Evolutionary conservation across 2,888 invertebrate genomes (phyloP).

Genomic region (Nymphalis urticae): DNA sequence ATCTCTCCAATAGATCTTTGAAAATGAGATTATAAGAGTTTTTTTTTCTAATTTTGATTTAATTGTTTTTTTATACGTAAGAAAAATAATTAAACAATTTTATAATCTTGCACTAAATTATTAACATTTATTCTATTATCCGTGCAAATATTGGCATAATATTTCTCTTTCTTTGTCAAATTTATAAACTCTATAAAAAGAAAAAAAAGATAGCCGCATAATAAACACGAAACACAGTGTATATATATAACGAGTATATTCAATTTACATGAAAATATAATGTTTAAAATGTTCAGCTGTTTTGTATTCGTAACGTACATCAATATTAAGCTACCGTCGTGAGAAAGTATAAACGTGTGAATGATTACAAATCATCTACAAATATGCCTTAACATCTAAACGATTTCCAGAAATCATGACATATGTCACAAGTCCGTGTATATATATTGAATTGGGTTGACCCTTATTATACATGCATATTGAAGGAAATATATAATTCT

Average conservation of each 20-base stretch:
- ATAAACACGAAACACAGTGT: slow-evolving; percentile 13
- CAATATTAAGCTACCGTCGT: slow-evolving; percentile 48
- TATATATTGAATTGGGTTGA: not conserved
- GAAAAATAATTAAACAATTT: too few species aligned
- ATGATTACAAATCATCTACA: slow-evolving; percentile 41
- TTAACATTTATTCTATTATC: too few species aligned
- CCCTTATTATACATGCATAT: not conserved
- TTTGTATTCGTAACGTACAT: slow-evolving; percentile 44
- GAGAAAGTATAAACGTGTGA: slow-evolving; percentile 43
- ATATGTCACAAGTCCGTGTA: not conserved
- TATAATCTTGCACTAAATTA: too few species aligned
- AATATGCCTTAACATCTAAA: slow-evolving; percentile 28
- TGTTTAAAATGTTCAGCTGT: slow-evolving; percentile 26
- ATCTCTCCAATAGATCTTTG: too few species aligned
- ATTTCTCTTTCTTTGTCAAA: not conserved
- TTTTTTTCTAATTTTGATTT: too few species aligned
- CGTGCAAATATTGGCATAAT: too few species aligned
- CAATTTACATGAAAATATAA: slow-evolving; percentile 40
- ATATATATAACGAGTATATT: slow-evolving; percentile 28
- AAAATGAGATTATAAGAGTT: too few species aligned
- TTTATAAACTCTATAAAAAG: not conserved
- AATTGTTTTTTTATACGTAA: too few species aligned
- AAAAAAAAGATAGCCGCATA: not conserved
- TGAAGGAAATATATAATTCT: not conserved
- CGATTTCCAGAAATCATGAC: slow-evolving; percentile 20